Evolutionary conservation across 53 echinoderm and acorn worm genomes (phyloP), one percentile per base, ranked within the genome.

Genomic region (Glandiceps talaboti): DNA sequence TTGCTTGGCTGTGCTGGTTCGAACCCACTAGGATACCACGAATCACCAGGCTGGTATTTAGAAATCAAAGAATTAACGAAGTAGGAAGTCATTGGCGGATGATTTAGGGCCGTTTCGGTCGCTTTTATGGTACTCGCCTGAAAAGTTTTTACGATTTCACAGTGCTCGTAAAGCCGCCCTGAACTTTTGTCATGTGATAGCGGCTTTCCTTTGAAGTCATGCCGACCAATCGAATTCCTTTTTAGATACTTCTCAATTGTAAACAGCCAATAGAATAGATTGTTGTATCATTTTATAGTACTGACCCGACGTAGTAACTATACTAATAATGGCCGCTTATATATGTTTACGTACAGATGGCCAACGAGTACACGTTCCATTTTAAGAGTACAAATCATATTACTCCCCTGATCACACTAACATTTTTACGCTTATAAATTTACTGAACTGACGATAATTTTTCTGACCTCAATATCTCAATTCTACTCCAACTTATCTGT

Each of bases 21-120:
- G 88, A 96, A 96, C 45, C 97, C 97, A 76, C 97, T 96, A 29
- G 97, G 97, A 91, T 89, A 96, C 97, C 97, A 96, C 88, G 97
- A 87, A 82, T 96, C 97, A 26, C 97, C 97, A 28, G 97, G 97
- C 82, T 96, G 97, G 85, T 96, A 96, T 85, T 96, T 96, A 79
- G 85, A 90, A 87, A 96, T 92, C 73, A 96, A 87, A 87, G 97
- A 92, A 90, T 96, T 96, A 89, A 96, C 85, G 88, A 96, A 96
- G 89, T 93, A 93, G 82, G 92, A 93, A 88, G 92, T 96, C 97
- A 96, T 96, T 91, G 64, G 64, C 6, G 90, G 87, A 87, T 96
- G 97, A 96, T 96, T 96, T 96, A 92, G 92, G 85, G 84, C 89
- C 93, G 90, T 89, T 90, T 45, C 64, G 64, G 64, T 45, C 64